These are phyloP conservation scores for Lophotis ruficrista DNA, from an alignment of 2,113 vertebrate genomes.

Conservation along the genomic window DNA sequence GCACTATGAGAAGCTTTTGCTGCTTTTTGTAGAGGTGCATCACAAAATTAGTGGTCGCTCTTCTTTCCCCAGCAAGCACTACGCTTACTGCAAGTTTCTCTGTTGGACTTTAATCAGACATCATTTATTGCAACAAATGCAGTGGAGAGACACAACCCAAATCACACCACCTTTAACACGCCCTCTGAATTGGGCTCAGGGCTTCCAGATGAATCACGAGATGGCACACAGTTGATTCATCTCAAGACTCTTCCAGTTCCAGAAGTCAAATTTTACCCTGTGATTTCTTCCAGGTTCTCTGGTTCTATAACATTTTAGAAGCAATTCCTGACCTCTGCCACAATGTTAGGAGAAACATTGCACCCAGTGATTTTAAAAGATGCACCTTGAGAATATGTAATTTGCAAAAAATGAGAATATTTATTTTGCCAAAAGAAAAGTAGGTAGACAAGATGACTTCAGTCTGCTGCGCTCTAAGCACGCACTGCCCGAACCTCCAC, in stretches of 20 bases:
- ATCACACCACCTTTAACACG: rapidly evolving
- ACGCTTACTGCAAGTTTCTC: background rate
- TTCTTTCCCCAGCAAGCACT: background rate
- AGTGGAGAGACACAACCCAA: background rate
- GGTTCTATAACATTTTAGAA: background rate
- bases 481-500: rapidly evolving
- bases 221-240: background rate
- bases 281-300: background rate
- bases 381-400: background rate
- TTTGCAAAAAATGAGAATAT: background rate
- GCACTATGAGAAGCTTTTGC: background rate
- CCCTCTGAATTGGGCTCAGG: background rate
- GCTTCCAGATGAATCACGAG: background rate
- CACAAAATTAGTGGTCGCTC: background rate
- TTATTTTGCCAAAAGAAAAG: background rate
- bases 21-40: background rate
- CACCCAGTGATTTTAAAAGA: background rate
- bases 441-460: rapidly evolving
- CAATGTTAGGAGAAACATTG: rapidly evolving
- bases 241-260: background rate
- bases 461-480: background rate
- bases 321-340: background rate
- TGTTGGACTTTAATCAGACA: background rate
- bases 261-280: background rate
- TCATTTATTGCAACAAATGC: background rate